Conservation (phyloP, 2,113 vertebrate species). For the Vicugna pacos region DNA sequence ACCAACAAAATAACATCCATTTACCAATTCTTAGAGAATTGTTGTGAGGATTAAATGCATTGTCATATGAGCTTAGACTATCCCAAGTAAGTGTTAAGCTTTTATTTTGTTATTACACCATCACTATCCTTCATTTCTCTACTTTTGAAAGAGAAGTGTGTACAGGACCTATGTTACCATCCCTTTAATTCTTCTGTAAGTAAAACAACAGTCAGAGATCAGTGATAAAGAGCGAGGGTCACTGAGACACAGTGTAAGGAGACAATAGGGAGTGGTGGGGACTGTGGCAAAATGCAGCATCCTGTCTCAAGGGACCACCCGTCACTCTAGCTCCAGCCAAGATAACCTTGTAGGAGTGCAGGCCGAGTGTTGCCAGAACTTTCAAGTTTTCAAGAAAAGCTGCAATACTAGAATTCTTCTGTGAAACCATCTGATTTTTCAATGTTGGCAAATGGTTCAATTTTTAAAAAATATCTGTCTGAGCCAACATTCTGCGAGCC, state of each 20-base stretch:
- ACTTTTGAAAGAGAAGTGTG: not conserved
- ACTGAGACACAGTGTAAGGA: not conserved
- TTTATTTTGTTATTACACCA: not conserved
- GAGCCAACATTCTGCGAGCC: not conserved
- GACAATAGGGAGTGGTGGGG: not conserved
- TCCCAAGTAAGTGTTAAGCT: not conserved
- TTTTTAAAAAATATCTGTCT: not conserved
- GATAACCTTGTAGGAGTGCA: not conserved
- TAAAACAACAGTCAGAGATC: not conserved
- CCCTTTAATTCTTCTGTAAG: not conserved
- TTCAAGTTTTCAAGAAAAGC: not conserved
- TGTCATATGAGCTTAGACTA: not conserved
- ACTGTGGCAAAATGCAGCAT: not conserved
- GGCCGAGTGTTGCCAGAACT: not conserved
- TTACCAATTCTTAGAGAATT: not conserved
- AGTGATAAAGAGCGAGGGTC: fast-evolving
- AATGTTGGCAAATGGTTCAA: constrained; percentile 13
- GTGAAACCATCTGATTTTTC: constrained; percentile 52
- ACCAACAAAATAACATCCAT: not conserved
- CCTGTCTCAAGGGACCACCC: not conserved
- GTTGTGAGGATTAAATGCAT: not conserved
- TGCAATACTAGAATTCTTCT: constrained; percentile 19
- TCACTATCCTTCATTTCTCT: not conserved
- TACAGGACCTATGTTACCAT: not conserved
- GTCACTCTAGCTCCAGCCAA: not conserved